Base-by-base conservation (phyloP, 2,113 vertebrate genomes). In the Callionymus lyra region DNA sequence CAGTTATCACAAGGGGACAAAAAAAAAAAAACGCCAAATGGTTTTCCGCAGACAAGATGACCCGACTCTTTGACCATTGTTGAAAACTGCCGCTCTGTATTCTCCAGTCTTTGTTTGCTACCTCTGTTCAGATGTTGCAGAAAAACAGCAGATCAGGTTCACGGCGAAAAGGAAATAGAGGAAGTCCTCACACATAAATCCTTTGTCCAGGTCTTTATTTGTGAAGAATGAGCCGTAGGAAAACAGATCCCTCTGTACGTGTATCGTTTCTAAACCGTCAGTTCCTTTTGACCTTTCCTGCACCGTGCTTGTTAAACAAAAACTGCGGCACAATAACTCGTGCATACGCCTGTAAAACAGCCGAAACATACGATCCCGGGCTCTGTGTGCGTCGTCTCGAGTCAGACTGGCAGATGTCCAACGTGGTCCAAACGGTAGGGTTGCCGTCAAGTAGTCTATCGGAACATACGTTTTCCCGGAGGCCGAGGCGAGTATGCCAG, bases 171-270 rank as follows among this genome's bases (percentile, higher is more conserved):
- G 47, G 60, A 55, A 50, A 59, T 64, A 63, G 63, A 57, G 65
- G 62, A 81, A 82, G 73, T 82, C 70, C 68, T 69, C 74, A 59
- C 66, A 74, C 66, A 82, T 77, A 76, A 77, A 81, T 75, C 66
- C 73, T 79, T 85, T 86, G 74, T 82, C 81, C 51, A 56, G 54
- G 6, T 6, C 45, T 54, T 48, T 67, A 65, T 63, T 65, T 65
- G 56, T 47, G 53, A 52, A 73, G 66, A 61, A 76, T 72, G 56
- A 48, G 62, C 43, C 65, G 58, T 68, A 68, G 74, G 68, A 73
- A 83, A 81, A 74, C 53, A 56, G 72, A 82, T 79, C 78, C 63
- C 47, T 63, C 55, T 44, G 19, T 0, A 46, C 72, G 68, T 54
- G 72, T 68, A 76, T 80, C 64, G 55, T 77, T 81, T 80, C 62